Percentiles rank a stretch among this genome's conserved stretches.
Evolutionary conservation across 2,888 invertebrate genomes (phyloP).

Genomic region (Melitaea athalia): DNA sequence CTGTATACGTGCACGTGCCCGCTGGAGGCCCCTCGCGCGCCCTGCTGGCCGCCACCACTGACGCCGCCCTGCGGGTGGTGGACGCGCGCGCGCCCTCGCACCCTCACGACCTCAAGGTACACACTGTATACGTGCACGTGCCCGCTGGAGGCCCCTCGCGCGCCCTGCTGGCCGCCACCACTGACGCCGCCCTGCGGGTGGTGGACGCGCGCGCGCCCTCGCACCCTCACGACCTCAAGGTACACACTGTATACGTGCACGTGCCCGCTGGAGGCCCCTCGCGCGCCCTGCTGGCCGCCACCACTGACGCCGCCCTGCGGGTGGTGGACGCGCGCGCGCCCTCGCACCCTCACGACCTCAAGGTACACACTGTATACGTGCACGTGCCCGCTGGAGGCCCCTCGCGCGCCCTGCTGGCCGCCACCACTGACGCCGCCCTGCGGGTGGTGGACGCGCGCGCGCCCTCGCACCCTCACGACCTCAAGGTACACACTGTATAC

Average conservation of each 20-base stretch:
- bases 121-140: conserved; percentile 80
- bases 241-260: conserved; percentile 72
- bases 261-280: conserved; percentile 92
- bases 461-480: conserved; percentile 91
- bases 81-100: conserved; percentile 91
- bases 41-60: conserved; percentile 93
- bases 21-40: conserved; percentile 89
- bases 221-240: conserved; percentile 93
- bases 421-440: conserved; percentile 94
- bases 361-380: conserved; percentile 78
- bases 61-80: conserved; percentile 92
- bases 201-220: conserved; percentile 92
- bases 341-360: conserved; percentile 92
- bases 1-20: conserved; percentile 85
- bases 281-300: conserved; percentile 90
- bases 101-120: conserved; percentile 91
- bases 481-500: conserved; percentile 80
- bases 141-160: conserved; percentile 91
- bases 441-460: conserved; percentile 93
- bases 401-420: conserved; percentile 89
- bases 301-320: conserved; percentile 93
- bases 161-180: conserved; percentile 91
- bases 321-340: conserved; percentile 93
- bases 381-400: conserved; percentile 92
- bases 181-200: conserved; percentile 92